Evolutionary conservation across 2,113 vertebrate genomes (phyloP).

Genomic region (Leptodactylus fuscus): DNA sequence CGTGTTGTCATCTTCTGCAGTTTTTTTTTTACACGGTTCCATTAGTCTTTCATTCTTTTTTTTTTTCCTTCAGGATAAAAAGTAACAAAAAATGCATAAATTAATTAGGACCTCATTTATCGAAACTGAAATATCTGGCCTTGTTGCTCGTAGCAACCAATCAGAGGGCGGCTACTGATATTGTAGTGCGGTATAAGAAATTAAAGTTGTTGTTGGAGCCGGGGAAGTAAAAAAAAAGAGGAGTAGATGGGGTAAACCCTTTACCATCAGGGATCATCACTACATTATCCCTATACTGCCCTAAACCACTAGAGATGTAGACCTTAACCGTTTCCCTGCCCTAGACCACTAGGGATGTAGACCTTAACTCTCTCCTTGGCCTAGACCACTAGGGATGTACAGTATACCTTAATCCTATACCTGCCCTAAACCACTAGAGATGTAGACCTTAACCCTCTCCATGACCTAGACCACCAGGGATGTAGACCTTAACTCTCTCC

Average conservation of each 20-base stretch:
- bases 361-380: no score
- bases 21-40: not conserved
- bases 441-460: not conserved
- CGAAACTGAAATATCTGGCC: not conserved
- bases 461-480: no score
- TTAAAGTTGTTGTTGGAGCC: not conserved
- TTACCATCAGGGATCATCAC: not conserved
- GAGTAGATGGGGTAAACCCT: not conserved
- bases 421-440: not conserved
- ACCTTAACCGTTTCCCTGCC: no score
- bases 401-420: no score
- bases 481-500: no score
- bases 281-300: not conserved
- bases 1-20: not conserved
- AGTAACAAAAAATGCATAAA: not conserved
- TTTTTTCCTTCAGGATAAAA: not conserved
- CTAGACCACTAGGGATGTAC: no score
- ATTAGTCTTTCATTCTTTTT: slow-evolving; percentile 21
- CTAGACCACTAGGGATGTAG: no score
- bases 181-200: not conserved
- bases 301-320: not conserved
- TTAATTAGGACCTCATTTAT: not conserved
- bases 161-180: not conserved
- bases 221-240: not conserved
- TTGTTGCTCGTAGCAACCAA: not conserved